Conservation (phyloP, 2,797 vertebrate genomes). For the Sylvia borin region DNA sequence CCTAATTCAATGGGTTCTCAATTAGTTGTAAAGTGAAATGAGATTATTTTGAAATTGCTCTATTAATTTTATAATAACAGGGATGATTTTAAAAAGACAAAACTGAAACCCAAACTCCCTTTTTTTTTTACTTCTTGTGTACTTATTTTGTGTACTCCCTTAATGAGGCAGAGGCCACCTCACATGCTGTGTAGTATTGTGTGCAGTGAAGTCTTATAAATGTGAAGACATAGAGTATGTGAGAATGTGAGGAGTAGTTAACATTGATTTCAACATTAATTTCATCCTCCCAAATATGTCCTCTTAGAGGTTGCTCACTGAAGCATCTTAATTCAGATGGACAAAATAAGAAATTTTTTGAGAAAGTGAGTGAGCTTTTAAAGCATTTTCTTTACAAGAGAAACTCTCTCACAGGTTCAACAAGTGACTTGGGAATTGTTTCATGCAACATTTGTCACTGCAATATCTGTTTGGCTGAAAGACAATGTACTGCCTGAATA, state of each 20-base stretch:
- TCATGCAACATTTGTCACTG: not conserved
- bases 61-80: not conserved
- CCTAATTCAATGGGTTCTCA: not conserved
- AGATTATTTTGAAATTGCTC: not conserved
- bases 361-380: not conserved
- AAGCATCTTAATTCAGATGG: not conserved
- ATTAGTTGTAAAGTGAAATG: not conserved
- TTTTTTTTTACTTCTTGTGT: not conserved
- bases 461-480: not conserved
- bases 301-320: not conserved
- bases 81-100: not conserved
- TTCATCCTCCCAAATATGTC: not conserved
- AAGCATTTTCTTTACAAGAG: not conserved
- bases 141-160: not conserved
- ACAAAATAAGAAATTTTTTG: not conserved
- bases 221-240: not conserved
- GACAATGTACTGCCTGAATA: not conserved
- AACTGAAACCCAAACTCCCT: rapidly evolving
- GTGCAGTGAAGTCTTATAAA: not conserved
- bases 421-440: not conserved
- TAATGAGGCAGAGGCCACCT: not conserved
- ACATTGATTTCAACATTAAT: not conserved
- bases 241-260: not conserved
- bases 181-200: not conserved
- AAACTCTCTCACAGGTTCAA: not conserved